Percentiles rank a stretch among this genome's conserved stretches.
Evolutionary conservation across 2,113 vertebrate genomes (phyloP).

Genomic region (Etheostoma spectabile): DNA sequence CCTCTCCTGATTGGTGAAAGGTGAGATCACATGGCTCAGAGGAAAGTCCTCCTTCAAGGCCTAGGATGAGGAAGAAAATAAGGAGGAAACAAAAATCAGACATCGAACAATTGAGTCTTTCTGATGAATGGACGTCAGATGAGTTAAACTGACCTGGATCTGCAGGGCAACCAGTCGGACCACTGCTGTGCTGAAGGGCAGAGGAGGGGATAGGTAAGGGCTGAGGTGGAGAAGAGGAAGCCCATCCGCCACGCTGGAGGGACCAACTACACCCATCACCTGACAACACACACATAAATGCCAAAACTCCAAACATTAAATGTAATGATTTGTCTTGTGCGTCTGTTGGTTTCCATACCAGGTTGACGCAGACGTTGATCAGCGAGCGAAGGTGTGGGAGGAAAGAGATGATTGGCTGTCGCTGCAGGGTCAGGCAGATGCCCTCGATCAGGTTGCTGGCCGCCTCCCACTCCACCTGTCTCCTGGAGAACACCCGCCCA

Average conservation of each 20-base stretch:
- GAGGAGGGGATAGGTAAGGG: conserved; percentile 98
- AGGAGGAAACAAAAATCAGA: neutral
- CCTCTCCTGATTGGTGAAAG: conserved; percentile 99
- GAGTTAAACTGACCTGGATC: conserved; percentile 87
- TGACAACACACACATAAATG: conserved; percentile 64
- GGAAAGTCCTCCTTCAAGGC: conserved; percentile 99
- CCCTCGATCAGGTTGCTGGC: conserved; percentile 99
- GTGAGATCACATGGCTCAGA: conserved; percentile 98
- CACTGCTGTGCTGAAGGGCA: conserved; percentile 99
- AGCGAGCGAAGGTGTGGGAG: conserved; percentile 98
- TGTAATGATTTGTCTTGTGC: no score
- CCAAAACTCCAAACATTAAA: fast-evolving
- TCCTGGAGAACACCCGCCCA: conserved; percentile 85
- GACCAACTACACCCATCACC: conserved; percentile 99
- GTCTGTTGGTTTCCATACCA: conserved; percentile 85
- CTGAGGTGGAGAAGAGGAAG: conserved; percentile 99
- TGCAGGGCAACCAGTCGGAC: conserved; percentile 98
- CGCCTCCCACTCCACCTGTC: conserved; percentile 99
- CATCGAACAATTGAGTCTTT: neutral
- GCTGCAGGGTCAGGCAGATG: conserved; percentile 99
- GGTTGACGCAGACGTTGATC: conserved; percentile 99
- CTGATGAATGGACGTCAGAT: neutral
- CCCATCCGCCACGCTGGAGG: conserved; percentile 98
- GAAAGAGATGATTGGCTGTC: conserved; percentile 99
- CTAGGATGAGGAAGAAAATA: conserved; percentile 73